Conservation (phyloP, 2,113 vertebrate species). For the Anhinga anhinga region DNA sequence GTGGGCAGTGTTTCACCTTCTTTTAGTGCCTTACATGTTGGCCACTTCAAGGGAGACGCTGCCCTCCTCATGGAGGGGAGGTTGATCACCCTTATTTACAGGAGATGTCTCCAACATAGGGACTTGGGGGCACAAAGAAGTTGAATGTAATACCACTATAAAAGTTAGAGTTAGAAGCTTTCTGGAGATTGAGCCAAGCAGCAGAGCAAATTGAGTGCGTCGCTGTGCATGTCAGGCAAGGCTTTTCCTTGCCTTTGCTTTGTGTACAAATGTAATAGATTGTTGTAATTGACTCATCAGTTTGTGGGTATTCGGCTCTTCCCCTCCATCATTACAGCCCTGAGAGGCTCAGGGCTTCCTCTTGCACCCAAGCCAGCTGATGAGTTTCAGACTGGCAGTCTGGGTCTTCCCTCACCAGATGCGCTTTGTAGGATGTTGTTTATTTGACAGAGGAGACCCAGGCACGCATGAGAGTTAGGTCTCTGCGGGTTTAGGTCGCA, state of each 20-base stretch:
- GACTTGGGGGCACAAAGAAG: background rate
- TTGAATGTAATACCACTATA: background rate
- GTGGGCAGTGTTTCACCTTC: background rate
- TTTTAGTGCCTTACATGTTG: background rate
- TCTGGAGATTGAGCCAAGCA: background rate
- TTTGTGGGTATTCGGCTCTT: background rate
- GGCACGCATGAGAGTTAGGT: background rate
- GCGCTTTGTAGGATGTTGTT: background rate
- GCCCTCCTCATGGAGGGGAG: too few species aligned
- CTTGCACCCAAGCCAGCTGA: background rate
- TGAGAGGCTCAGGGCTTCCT: background rate
- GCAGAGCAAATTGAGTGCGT: background rate
- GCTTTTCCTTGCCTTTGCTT: background rate
- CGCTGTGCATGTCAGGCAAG: background rate
- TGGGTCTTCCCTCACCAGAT: background rate
- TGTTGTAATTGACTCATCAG: background rate
- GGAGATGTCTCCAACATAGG: background rate
- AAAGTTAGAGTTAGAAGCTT: background rate
- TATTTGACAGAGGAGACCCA: background rate
- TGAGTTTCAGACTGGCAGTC: background rate
- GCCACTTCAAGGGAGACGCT: background rate
- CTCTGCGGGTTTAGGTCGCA: background rate
- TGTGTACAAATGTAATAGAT: background rate
- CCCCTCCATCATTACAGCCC: background rate
- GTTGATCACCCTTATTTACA: background rate